Percentiles rank a stretch among this genome's conserved stretches.
These are phyloP conservation scores for Hippopotamus amphibius DNA, from an alignment of 2,113 vertebrate genomes.

Conservation along the genomic window DNA sequence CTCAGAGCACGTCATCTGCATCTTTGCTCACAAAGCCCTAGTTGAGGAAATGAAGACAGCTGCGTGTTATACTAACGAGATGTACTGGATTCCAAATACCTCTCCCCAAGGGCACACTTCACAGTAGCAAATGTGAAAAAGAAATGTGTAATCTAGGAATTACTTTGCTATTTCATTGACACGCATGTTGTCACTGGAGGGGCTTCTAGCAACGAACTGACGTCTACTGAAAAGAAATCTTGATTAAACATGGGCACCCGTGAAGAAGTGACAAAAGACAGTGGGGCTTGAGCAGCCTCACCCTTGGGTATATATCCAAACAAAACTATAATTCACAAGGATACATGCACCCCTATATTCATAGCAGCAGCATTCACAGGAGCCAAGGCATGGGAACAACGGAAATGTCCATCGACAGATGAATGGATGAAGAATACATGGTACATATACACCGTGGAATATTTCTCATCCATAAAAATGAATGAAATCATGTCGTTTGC, in stretches of 20 bases:
- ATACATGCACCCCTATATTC: no score
- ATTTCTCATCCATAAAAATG: no score
- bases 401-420: no score
- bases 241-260: rapidly evolving
- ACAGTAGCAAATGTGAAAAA: rapidly evolving
- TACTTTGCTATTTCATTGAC: neutral
- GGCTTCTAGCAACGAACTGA: rapidly evolving
- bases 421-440: no score
- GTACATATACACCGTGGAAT: no score
- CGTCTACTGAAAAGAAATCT: neutral
- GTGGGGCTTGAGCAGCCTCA: no score
- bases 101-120: neutral
- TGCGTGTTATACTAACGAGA: rapidly evolving
- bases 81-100: neutral
- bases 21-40: neutral
- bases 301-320: no score
- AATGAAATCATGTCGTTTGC: no score
- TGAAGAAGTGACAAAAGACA: neutral
- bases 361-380: no score
- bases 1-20: neutral
- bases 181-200: rapidly evolving
- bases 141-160: rapidly evolving
- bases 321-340: no score
- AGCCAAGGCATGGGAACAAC: no score
- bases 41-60: rapidly evolving